These are phyloP conservation scores for Motacilla tschutschensis DNA, from an alignment of 2,113 vertebrate genomes.

Conservation along the genomic window DNA sequence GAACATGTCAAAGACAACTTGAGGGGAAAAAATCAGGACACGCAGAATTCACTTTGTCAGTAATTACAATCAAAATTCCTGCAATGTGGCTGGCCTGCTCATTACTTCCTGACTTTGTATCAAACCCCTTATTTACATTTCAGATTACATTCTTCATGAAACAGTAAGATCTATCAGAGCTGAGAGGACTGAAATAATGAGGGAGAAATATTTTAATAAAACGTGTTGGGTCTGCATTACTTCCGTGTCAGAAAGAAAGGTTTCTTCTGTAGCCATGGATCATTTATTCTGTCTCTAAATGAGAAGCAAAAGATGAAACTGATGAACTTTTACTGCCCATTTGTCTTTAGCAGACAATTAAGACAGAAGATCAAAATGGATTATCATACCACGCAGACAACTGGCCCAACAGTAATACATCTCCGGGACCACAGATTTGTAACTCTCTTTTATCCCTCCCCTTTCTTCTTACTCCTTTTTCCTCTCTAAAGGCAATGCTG, in stretches of 20 bases:
- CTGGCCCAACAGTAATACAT: slow-evolving; percentile 88
- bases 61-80: slow-evolving; percentile 83
- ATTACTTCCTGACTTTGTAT: slow-evolving; percentile 87
- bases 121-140: slow-evolving; percentile 95
- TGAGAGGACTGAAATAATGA: slow-evolving; percentile 88
- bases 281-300: slow-evolving; percentile 79
- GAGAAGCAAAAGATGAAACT: slow-evolving; percentile 84
- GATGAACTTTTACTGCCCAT: slow-evolving; percentile 84
- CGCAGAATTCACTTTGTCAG: slow-evolving; percentile 81
- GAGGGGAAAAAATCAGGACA: slow-evolving; percentile 59
- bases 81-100: slow-evolving; percentile 77
- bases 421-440: slow-evolving; percentile 83
- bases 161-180: slow-evolving; percentile 85
- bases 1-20: slow-evolving; percentile 80
- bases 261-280: slow-evolving; percentile 78
- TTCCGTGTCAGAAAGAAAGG: slow-evolving; percentile 80
- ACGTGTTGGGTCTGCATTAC: slow-evolving; percentile 77
- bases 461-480: slow-evolving; percentile 88
- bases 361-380: slow-evolving; percentile 90
- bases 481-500: slow-evolving; percentile 82
- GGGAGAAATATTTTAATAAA: slow-evolving; percentile 86
- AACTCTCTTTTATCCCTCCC: slow-evolving; percentile 84
- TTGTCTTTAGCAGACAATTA: slow-evolving; percentile 89
- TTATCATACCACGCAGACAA: slow-evolving; percentile 87
- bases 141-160: slow-evolving; percentile 91